phyloP scores from a whole-genome alignment of 2,888 invertebrate species.

The Hedychridium roseum region DNA sequence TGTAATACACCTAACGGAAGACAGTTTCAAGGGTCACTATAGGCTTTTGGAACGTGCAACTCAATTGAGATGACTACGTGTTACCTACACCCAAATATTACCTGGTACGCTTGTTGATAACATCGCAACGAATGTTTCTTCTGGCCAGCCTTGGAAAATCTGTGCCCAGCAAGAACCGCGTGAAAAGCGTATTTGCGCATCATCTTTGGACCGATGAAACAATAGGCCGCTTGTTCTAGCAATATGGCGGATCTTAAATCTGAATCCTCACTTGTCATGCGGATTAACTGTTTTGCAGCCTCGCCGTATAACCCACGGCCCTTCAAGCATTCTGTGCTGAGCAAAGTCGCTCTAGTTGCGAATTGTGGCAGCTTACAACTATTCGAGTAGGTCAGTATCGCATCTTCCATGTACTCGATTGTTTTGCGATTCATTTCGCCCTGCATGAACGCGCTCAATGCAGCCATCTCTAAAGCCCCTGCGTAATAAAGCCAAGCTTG shows the following conservation, averaged over 20 bases:
- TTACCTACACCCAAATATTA: slow-evolving; percentile 50
- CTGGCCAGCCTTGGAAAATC: slow-evolving; percentile 93
- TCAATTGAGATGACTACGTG: neutral
- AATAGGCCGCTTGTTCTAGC: slow-evolving; percentile 94
- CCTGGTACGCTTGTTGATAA: slow-evolving; percentile 91
- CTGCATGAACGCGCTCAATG: slow-evolving; percentile 89
- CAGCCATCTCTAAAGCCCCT: slow-evolving; percentile 96
- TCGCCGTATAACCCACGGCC: slow-evolving; percentile 82
- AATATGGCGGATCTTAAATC: slow-evolving; percentile 93
- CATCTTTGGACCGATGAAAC: slow-evolving; percentile 82
- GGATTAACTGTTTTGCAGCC: slow-evolving; percentile 93
- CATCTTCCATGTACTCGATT: slow-evolving; percentile 92
- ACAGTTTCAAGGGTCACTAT: slow-evolving; percentile 1
- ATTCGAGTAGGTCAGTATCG: slow-evolving; percentile 89
- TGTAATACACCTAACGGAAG: slow-evolving; percentile 71
- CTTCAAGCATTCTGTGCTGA: slow-evolving; percentile 88
- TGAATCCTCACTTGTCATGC: slow-evolving; percentile 97
- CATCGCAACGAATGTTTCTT: slow-evolving; percentile 90
- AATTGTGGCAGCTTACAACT: slow-evolving; percentile 92
- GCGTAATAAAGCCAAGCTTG: slow-evolving; percentile 98
- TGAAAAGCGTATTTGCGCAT: slow-evolving; percentile 95
- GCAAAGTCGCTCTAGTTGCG: slow-evolving; percentile 89
- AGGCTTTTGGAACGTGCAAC: neutral
- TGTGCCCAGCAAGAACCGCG: slow-evolving; percentile 94
- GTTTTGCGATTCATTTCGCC: slow-evolving; percentile 81